Evolutionary conservation across 2,888 invertebrate species (phyloP).

Genomic region (Venustoraphidia nigricollis): DNA sequence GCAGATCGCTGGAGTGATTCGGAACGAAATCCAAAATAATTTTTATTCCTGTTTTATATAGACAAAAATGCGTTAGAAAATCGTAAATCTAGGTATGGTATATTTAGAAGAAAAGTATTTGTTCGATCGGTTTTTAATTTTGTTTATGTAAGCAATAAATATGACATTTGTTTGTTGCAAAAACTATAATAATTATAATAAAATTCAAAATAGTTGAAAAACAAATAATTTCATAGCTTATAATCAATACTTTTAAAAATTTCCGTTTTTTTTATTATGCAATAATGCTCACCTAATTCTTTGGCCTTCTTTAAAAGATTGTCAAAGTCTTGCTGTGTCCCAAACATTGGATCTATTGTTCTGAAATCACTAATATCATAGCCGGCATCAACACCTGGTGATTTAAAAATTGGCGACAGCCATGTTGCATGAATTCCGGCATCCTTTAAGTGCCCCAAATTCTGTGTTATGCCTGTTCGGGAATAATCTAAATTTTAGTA

Average conservation of each 20-base stretch:
- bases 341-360: conserved; percentile 50
- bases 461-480: conserved; percentile 39
- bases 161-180: no score
- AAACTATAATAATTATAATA: no score
- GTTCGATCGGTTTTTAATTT: no score
- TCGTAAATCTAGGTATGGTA: no score
- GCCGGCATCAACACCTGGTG: conserved; percentile 64
- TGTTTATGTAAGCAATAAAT: no score
- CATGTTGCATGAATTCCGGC: conserved; percentile 50
- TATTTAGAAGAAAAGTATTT: no score
- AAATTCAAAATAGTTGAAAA: no score
- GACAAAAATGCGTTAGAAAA: no score
- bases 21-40: conserved; percentile 31
- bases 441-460: conserved; percentile 45
- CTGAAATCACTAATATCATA: conserved; percentile 61
- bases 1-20: conserved; percentile 57
- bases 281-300: background rate
- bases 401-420: conserved; percentile 54
- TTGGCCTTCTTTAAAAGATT: conserved; percentile 2
- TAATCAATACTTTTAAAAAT: no score
- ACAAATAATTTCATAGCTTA: no score
- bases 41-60: conserved; percentile 25
- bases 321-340: conserved; percentile 49
- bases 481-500: background rate
- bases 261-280: no score